phyloP scores from a whole-genome alignment of 2,888 invertebrate species.

The Acanthosoma haemorrhoidale region DNA sequence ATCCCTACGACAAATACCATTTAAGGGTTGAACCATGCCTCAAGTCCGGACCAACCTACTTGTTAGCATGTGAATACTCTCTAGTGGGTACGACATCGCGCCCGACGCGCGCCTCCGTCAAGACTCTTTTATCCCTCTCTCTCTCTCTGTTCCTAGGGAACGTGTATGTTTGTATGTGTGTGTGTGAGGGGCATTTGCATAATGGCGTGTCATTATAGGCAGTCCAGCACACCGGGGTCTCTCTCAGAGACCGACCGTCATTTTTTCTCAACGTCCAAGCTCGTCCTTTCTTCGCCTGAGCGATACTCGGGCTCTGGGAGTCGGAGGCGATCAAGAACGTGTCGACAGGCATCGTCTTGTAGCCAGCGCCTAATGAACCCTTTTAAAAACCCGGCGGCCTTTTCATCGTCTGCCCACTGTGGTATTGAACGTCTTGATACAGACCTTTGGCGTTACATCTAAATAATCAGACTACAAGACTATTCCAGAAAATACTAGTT shows the following conservation, averaged over 20 bases:
- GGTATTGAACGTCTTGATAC: too few species aligned
- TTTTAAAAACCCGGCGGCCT: not conserved
- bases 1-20: too few species aligned
- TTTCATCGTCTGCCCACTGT: not conserved
- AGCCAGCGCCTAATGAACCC: not conserved
- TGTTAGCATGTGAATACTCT: slow-evolving; percentile 8
- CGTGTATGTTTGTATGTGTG: slow-evolving; percentile 1
- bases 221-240: not conserved
- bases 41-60: not conserved
- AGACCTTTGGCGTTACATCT: too few species aligned
- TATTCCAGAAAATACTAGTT: too few species aligned
- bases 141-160: not conserved
- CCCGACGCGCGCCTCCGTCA: not conserved
- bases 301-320: too few species aligned
- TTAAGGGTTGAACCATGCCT: too few species aligned
- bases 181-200: slow-evolving; percentile 1
- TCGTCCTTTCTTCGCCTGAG: too few species aligned
- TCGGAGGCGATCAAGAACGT: too few species aligned
- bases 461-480: too few species aligned
- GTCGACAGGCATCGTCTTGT: not conserved
- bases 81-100: not conserved
- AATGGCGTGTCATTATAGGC: slow-evolving; percentile 18
- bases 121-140: not conserved
- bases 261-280: not conserved
- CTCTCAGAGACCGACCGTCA: not conserved